Base-by-base conservation (phyloP, 2,888 invertebrate species). In the Portevinia maculata region DNA sequence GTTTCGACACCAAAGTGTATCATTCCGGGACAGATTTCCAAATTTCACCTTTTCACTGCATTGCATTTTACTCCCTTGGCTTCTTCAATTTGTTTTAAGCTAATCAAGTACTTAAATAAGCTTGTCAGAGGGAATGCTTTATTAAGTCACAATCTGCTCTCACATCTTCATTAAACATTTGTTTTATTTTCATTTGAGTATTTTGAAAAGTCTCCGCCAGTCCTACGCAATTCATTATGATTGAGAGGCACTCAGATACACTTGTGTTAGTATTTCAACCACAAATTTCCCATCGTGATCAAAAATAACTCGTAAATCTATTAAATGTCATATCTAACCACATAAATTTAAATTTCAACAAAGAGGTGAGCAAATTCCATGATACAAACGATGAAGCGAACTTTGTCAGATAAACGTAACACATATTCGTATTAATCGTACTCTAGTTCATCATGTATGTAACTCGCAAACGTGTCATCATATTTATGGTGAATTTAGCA, bases 301-400 rank as follows among this genome's bases (percentile, higher is more conserved):
- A 24, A 74, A 41, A 59, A 52, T 21, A 44, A 28, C 64, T 57
- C 78, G 64, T 73, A 79, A 71, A 73, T 79, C 73, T 59, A 71
- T 65, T 59, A 37, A 52, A 53, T 59, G 73, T 46, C 78, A 65
- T 41, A 53, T 13, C 52, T 71, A 52, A 57, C 59, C 34, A 71
- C 50, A 65, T 65, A 71, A 59, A 65, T 71, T 73, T 73, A 64
- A 78, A 71, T 71, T 64, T 6, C 32, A 46, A 62, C 57, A 64
- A 78, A 57, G 64, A 70, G 70, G 62, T 76, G 55, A 62, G 48
- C 55, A 55, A 57, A 75, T 59, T 67, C 50, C 57, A 57, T 65
- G 74, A 48, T 52, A 46, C 57, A 69, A 69, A 30, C 46, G 46
- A 39, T 62, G 46, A 57, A 50, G 17, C 50, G 50, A 57, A 57